These are phyloP conservation scores for Serrognathus titanus DNA, from an alignment of 2,888 invertebrate species.

Conservation along the genomic window DNA sequence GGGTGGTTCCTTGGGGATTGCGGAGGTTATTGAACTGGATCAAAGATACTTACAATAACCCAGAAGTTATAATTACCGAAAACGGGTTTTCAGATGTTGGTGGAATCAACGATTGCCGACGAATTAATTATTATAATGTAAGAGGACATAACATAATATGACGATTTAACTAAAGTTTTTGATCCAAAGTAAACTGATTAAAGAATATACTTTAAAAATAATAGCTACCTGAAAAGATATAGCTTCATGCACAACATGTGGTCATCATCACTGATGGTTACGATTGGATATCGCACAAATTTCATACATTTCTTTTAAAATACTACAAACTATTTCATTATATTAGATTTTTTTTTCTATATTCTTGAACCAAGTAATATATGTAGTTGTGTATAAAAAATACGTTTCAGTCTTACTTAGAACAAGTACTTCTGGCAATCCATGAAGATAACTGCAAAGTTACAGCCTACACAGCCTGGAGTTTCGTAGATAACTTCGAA, in stretches of 20 bases:
- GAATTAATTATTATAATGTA: conserved; percentile 24
- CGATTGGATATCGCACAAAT: too few relatives aligned
- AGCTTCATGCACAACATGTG: too few relatives aligned
- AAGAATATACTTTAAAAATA: too few relatives aligned
- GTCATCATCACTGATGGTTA: too few relatives aligned
- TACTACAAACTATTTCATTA: too few relatives aligned
- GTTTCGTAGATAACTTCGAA: conserved; percentile 62
- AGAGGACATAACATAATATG: too few relatives aligned
- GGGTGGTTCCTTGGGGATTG: conserved; percentile 58
- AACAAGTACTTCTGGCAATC: conserved; percentile 29
- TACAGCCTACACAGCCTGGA: conserved; percentile 59
- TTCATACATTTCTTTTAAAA: too few relatives aligned
- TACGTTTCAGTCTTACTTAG: conserved; percentile 29
- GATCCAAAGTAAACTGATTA: too few relatives aligned
- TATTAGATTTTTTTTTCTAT: background rate
- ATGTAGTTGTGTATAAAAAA: too few relatives aligned
- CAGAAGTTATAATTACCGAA: conserved; percentile 52
- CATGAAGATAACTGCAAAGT: conserved; percentile 49
- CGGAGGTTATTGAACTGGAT: conserved; percentile 53
- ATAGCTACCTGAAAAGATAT: too few relatives aligned
- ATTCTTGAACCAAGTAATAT: background rate
- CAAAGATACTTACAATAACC: conserved; percentile 34
- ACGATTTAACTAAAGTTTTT: too few relatives aligned
- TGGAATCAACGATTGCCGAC: conserved; percentile 37
- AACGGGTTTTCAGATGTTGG: conserved; percentile 53